Evolutionary conservation across 2,113 vertebrate species (phyloP), one percentile per base, ranked within the genome.

Genomic region (Psammodynastes pulverulentus): DNA sequence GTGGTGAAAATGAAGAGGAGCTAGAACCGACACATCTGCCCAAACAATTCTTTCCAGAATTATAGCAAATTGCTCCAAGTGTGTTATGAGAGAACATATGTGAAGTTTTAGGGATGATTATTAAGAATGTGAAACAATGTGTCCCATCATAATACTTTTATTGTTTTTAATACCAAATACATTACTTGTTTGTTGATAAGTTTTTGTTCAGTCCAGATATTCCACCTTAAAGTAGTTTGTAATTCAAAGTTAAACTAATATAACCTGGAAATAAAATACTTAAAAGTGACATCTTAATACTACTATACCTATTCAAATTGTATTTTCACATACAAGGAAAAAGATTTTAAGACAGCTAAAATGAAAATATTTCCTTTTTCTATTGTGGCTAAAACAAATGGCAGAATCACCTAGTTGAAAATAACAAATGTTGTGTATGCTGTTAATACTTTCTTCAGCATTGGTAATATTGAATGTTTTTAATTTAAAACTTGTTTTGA

Each of bases 81-180:
- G n/a, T 79, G 34, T 79, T 34, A 79, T 79, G 67, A 79, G 34
- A 79, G 62, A 79, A 43, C 34, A 39, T 34, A 19, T 79, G n/a
- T 89, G 48, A 12, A 17, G 9, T 5, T 39, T 62, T 45, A 90
- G 13, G 43, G 5, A 56, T 17, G 1, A 21, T 92, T 91, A 88
- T 7, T 93, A 67, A 17, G 15, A 72, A 9, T 84, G 91, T 94
- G 87, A 49, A 5, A 12, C 9, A 5, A 19, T 93, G 43, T 86
- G n/a, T 34, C 26, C n/a, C 92, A 92, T 88, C 54, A 24, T 79
- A 49, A 84, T 0, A 56, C 62, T 52, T 93, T 23, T 29, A 94
- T 87, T 62, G 90, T 96, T 96, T 93, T 62, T 85, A 96, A 96
- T 96, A 87, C 62, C 93, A 91, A n/a, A 51, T 96, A 62, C 88